Evolutionary conservation across 2,888 invertebrate genomes (phyloP).

Genomic region (Siphonodentalium dalli): DNA sequence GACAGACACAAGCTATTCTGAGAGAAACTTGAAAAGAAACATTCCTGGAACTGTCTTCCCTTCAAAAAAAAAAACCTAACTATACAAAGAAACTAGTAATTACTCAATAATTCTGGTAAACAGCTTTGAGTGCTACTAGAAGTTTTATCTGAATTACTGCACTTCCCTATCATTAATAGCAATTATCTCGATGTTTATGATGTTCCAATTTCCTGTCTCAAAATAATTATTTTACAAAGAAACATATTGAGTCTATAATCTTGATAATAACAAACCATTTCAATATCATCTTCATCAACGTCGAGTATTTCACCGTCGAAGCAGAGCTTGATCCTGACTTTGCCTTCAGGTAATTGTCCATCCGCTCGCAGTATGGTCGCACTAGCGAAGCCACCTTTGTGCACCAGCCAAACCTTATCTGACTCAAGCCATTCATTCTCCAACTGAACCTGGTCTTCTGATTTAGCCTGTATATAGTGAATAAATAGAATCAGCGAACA

Average conservation of each 20-base stretch:
- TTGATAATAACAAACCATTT: constrained; percentile 73
- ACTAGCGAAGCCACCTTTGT: constrained; percentile 89
- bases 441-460: constrained; percentile 74
- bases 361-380: constrained; percentile 68
- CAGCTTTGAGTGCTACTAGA: no score
- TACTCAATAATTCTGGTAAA: no score
- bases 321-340: constrained; percentile 75
- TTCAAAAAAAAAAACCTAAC: no score
- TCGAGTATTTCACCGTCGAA: constrained; percentile 83
- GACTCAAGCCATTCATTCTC: constrained; percentile 77
- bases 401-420: constrained; percentile 86
- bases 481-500: neutral
- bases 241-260: neutral
- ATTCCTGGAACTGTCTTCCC: no score
- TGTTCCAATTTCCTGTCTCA: neutral
- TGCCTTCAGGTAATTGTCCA: constrained; percentile 50
- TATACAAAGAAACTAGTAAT: no score
- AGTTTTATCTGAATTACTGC: no score
- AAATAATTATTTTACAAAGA: neutral
- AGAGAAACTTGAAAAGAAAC: no score
- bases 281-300: constrained; percentile 95
- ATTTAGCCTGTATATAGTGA: constrained; percentile 71
- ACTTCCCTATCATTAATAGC: no score
- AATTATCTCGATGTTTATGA: no score
- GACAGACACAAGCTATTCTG: no score